These are phyloP conservation scores for Dynastes grantii DNA, from an alignment of 2,888 invertebrate genomes.

Conservation along the genomic window DNA sequence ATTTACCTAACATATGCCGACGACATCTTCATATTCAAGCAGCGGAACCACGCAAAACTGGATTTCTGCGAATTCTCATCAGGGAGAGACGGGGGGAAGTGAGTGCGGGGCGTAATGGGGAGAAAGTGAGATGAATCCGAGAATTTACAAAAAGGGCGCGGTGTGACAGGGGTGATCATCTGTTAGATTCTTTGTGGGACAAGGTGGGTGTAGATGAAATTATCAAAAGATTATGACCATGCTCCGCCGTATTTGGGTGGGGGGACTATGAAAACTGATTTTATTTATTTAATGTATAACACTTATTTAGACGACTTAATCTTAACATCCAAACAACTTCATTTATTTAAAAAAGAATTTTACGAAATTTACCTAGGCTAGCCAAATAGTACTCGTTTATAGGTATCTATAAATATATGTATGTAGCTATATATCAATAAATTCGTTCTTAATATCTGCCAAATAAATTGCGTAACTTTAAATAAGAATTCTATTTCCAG, in stretches of 20 bases:
- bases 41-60: constrained; percentile 39
- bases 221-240: too few relatives aligned
- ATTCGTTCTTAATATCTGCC: neutral
- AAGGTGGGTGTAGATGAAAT: too few relatives aligned
- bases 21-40: constrained; percentile 46
- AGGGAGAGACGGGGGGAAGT: constrained; percentile 26
- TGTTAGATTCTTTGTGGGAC: too few relatives aligned
- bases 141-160: constrained; percentile 14
- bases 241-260: too few relatives aligned
- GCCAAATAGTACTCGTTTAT: neutral
- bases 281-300: too few relatives aligned
- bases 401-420: neutral
- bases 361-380: constrained; percentile 17
- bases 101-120: neutral
- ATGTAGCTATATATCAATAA: neutral
- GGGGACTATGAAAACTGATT: too few relatives aligned
- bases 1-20: constrained; percentile 33
- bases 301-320: neutral
- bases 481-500: neutral
- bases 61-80: constrained; percentile 27
- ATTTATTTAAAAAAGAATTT: constrained; percentile 5
- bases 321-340: constrained; percentile 16
- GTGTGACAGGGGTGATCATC: too few relatives aligned
- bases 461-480: neutral
- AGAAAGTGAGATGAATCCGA: neutral